These are phyloP conservation scores for Girardinichthys multiradiatus DNA, from an alignment of 2,113 vertebrate genomes.

Conservation along the genomic window DNA sequence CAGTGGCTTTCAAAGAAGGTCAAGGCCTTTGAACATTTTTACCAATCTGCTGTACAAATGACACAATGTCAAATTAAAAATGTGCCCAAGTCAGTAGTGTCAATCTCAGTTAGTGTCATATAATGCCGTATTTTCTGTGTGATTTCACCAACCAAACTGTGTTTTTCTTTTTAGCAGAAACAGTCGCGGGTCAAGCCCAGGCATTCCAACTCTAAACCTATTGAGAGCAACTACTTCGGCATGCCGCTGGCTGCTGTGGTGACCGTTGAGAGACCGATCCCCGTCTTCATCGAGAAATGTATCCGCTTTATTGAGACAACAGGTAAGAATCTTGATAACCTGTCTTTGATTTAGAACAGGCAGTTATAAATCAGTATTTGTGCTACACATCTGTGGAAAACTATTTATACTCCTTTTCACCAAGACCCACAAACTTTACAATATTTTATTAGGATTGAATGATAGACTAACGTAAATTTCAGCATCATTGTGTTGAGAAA, in stretches of 20 bases:
- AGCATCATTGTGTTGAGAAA: not conserved
- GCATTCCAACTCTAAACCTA: constrained; percentile 90
- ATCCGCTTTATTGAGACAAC: constrained; percentile 94
- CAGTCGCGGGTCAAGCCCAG: constrained; percentile 88
- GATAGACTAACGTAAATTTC: not conserved
- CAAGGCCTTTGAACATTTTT: constrained; percentile 6
- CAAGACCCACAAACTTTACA: not conserved
- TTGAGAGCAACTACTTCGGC: constrained; percentile 95
- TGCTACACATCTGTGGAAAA: constrained; percentile 7
- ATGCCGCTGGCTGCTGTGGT: constrained; percentile 87
- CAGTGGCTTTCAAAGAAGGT: constrained; percentile 21
- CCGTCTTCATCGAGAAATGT: constrained; percentile 93
- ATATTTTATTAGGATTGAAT: not conserved
- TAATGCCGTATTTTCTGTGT: constrained; percentile 8
- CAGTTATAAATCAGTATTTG: not conserved
- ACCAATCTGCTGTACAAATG: too few relatives aligned
- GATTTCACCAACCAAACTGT: constrained; percentile 10
- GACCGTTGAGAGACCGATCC: constrained; percentile 87
- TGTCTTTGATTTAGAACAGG: not conserved
- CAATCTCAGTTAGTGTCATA: constrained; percentile 1
- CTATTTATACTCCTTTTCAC: not conserved
- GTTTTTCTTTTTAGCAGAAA: constrained; percentile 78
- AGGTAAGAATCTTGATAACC: constrained; percentile 76
- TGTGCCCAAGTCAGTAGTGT: not conserved
- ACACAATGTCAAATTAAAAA: not conserved